These are phyloP conservation scores for Zaprionus bogoriensis DNA, from an alignment of 2,888 invertebrate genomes.

Conservation along the genomic window DNA sequence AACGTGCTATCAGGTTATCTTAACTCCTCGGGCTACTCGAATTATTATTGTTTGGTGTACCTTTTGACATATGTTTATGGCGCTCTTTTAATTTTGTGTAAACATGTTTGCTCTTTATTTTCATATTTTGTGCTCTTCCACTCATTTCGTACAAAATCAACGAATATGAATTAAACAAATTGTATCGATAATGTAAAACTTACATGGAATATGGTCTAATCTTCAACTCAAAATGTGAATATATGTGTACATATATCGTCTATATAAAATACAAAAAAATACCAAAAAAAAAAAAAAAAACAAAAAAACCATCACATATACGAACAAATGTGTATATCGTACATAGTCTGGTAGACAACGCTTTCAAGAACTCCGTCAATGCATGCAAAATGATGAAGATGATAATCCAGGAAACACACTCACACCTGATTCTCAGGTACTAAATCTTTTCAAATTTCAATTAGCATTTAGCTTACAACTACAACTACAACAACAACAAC, in stretches of 20 bases:
- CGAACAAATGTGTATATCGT: constrained; percentile 31
- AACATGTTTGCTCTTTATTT: constrained; percentile 67
- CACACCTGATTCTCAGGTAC: constrained; percentile 89
- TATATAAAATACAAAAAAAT: constrained; percentile 5
- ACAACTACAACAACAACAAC: neutral
- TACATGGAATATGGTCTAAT: constrained; percentile 46
- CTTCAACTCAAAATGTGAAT: constrained; percentile 29
- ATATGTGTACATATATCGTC: constrained; percentile 22
- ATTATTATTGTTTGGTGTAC: neutral
- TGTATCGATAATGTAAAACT: constrained; percentile 29
- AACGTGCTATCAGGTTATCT: neutral
- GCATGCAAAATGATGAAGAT: constrained; percentile 94
- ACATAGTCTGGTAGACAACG: constrained; percentile 86
- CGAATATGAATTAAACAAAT: constrained; percentile 11
- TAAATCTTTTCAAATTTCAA: constrained; percentile 36
- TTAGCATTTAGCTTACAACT: constrained; percentile 15
- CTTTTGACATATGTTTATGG: neutral
- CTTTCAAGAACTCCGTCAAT: constrained; percentile 92
- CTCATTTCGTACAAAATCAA: constrained; percentile 47
- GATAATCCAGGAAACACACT: constrained; percentile 87
- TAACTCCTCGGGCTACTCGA: neutral
- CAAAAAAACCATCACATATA: constrained; percentile 7
- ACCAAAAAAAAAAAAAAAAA: neutral
- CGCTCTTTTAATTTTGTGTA: constrained; percentile 49
- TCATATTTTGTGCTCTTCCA: constrained; percentile 62